Base-by-base conservation (phyloP, 1,140 invertebrate genomes). In the Listronotus bonariensis region DNA sequence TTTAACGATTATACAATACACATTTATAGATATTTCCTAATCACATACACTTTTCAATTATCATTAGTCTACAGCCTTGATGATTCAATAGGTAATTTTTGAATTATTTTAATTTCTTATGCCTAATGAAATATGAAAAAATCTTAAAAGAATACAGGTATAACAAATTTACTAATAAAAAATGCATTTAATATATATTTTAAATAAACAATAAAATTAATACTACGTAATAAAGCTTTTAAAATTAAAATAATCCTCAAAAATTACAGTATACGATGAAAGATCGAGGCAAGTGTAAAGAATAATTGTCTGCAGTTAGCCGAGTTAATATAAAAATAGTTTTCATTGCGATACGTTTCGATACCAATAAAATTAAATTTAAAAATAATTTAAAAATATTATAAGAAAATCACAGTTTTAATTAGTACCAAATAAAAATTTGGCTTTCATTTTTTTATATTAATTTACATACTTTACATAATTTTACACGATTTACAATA, bases 381-480 rank as follows among this genome's bases (percentile, higher is more conserved):
- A 56, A 66, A 66, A 60, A 57, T 36, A 45, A 42, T 57, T 57
- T 45, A 36, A 57, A 57, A 45, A n/a, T 57, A 57, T 26, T 26
- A 26, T 26, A 45, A 38, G 41, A 70, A 68, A 76, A 77, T 78
- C 76, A 78, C 76, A 78, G 76, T 74, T 76, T 72, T 63, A 71
- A 72, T 70, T 77, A 78, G 76, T 74, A 78, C 76, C 76, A 78
- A 78, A 78, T 70, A 67, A 71, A 67, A 74, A 75, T 76, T 75
- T 75, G 74, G 75, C 71, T 70, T 68, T 60, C 62, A 42, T 42
- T 42, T 48, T 48, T 48, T 48, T 48, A 48, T 20, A 18, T 18
- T 48, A 48, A 48, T 48, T 56, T 70, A 68, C 65, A 68, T 63
- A 70, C 58, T 72, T 70, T 72, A 68, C 65, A 71, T 56, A 67